Evolutionary conservation across 2,888 invertebrate species (phyloP).

Genomic region (Drosophila pegasa): DNA sequence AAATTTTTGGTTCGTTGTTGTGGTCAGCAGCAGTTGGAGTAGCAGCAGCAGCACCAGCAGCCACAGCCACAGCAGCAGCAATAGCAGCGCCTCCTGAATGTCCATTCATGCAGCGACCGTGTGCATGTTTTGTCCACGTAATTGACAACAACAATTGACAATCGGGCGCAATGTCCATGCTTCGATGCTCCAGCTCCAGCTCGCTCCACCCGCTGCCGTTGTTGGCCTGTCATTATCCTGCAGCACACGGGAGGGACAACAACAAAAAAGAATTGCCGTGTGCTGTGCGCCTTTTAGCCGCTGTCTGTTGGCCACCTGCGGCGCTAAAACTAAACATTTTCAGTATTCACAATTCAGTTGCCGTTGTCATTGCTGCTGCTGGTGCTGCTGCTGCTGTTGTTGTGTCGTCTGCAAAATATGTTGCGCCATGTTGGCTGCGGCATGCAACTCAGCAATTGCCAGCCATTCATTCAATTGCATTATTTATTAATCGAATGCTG

Average conservation of each 20-base stretch:
- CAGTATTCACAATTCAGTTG: conserved; percentile 32
- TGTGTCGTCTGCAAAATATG: conserved; percentile 52
- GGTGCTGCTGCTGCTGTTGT: not conserved
- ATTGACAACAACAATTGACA: conserved; percentile 78
- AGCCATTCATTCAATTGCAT: conserved; percentile 59
- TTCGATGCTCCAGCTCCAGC: conserved; percentile 20
- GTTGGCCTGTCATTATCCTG: conserved; percentile 72
- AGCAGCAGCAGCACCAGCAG: conserved; percentile 4
- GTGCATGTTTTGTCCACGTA: conserved; percentile 76
- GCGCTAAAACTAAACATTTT: conserved; percentile 70
- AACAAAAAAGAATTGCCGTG: conserved; percentile 33
- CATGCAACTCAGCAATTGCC: conserved; percentile 48
- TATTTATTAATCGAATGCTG: conserved; percentile 72
- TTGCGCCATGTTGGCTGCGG: conserved; percentile 46
- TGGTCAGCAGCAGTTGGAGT: conserved; percentile 40
- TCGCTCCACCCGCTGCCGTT: conserved; percentile 27
- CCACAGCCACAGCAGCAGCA: not conserved
- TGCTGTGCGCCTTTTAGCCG: conserved; percentile 39
- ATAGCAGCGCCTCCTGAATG: conserved; percentile 11
- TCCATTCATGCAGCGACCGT: conserved; percentile 42
- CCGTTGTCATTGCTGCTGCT: conserved; percentile 1
- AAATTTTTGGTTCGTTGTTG: conserved; percentile 57
- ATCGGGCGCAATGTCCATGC: conserved; percentile 61
- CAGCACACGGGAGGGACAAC: conserved; percentile 29
- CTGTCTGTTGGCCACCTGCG: conserved; percentile 69